Percentiles rank a stretch among this genome's conserved stretches.
These are phyloP conservation scores for Chaetura pelagica DNA, from an alignment of 2,113 vertebrate species.

Conservation along the genomic window DNA sequence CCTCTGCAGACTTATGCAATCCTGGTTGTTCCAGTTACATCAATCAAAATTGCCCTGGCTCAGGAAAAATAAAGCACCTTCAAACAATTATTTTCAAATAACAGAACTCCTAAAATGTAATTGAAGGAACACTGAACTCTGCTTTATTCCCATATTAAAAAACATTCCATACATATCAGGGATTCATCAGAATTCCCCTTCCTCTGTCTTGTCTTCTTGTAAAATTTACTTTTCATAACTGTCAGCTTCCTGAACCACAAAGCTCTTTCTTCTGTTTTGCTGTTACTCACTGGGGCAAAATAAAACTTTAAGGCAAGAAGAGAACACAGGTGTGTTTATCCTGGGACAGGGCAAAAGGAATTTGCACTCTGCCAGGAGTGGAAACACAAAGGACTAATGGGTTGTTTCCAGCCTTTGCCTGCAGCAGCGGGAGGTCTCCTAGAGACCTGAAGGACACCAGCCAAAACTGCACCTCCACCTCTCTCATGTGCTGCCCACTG, in stretches of 20 bases:
- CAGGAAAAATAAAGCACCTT: background rate
- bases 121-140: constrained; percentile 34
- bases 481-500: rapidly evolving
- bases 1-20: constrained; percentile 36
- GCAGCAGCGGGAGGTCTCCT: background rate
- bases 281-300: constrained; percentile 16
- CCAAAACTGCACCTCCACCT: background rate
- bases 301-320: background rate
- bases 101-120: constrained; percentile 3
- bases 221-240: constrained; percentile 68
- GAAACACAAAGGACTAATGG: background rate
- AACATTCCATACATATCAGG: constrained; percentile 66
- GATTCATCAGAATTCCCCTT: constrained; percentile 53
- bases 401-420: background rate
- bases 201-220: background rate
- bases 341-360: constrained; percentile 16
- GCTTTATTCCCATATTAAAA: constrained; percentile 32
- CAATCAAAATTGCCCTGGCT: background rate
- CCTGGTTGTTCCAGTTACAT: background rate
- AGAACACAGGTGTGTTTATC: constrained; percentile 34
- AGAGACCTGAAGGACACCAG: background rate
- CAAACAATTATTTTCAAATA: constrained; percentile 39
- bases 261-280: constrained; percentile 29
- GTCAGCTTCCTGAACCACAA: constrained; percentile 47
- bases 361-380: background rate